A percentile compares a stretch with the other conserved stretches of the same genome.
Conservation (phyloP, 2,113 vertebrate species). For the Choloepus hoffmanni region DNA sequence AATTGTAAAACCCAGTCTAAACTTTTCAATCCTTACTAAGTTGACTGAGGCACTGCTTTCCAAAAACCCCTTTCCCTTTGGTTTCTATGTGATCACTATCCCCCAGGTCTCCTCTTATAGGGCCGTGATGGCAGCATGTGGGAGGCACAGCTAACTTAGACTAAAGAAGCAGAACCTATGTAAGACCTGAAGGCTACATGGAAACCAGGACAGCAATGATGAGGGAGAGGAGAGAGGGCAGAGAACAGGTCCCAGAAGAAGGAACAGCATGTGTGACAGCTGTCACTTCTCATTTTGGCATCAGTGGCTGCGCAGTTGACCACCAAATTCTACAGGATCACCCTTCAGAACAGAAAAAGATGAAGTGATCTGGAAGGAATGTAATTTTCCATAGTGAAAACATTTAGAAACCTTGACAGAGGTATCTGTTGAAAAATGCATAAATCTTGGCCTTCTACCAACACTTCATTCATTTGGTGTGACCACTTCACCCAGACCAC, state of each 20-base stretch:
- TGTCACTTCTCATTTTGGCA: not conserved
- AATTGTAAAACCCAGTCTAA: not conserved
- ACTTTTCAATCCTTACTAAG: not conserved
- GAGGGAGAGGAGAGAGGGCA: accelerated
- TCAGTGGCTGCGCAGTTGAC: not conserved
- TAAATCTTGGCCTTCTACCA: not conserved
- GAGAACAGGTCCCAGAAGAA: not conserved
- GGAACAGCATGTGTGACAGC: not conserved
- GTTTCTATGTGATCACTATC: not conserved
- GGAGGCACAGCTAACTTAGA: not conserved
- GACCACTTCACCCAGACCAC: not conserved
- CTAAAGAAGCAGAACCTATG: not conserved
- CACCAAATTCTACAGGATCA: not conserved
- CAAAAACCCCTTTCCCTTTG: not conserved
- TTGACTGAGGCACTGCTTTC: not conserved
- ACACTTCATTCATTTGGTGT: not conserved
- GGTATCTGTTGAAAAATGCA: not conserved
- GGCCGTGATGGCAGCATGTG: accelerated
- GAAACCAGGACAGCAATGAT: not conserved
- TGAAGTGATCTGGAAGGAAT: conserved; percentile 54
- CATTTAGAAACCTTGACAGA: conserved; percentile 11
- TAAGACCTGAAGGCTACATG: not conserved
- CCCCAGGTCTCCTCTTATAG: not conserved
- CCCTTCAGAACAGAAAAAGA: not conserved
- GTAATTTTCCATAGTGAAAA: conserved; percentile 42